Conservation (phyloP, 2,888 invertebrate genomes). For the Drosophila maculinotata region DNA sequence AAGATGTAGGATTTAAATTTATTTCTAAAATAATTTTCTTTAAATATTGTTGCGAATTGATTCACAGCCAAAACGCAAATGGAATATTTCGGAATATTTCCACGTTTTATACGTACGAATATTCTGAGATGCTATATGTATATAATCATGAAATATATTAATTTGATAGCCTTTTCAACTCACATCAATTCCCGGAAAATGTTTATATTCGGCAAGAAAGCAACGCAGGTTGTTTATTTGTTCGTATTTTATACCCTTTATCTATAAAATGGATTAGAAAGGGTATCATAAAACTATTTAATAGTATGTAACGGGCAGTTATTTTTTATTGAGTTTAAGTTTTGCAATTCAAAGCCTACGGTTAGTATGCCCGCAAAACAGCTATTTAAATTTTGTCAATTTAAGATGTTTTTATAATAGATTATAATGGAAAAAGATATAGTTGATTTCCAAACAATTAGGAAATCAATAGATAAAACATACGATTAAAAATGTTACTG, state of each 20-base stretch:
- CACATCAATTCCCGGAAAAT: conserved; percentile 11
- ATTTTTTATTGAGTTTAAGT: no score
- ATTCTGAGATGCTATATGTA: not conserved
- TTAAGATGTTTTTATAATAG: no score
- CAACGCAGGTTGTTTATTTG: not conserved
- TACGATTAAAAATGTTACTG: not conserved
- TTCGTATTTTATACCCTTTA: not conserved
- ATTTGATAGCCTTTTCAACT: not conserved
- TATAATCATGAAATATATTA: not conserved
- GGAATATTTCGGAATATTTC: conserved; percentile 8
- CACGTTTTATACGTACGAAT: conserved; percentile 16
- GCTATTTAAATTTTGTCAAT: no score
- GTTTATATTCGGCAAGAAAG: not conserved
- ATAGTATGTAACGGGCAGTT: no score
- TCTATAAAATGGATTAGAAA: not conserved
- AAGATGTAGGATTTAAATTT: not conserved
- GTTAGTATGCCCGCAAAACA: no score
- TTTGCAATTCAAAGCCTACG: no score
- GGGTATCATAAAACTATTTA: no score
- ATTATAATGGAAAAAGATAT: no score
- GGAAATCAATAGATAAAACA: not conserved
- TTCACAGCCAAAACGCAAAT: conserved; percentile 16
- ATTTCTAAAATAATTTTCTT: not conserved
- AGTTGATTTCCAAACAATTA: no score
- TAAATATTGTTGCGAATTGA: not conserved